Conservation (phyloP, 2,888 invertebrate genomes). For the Plagodis pulveraria region DNA sequence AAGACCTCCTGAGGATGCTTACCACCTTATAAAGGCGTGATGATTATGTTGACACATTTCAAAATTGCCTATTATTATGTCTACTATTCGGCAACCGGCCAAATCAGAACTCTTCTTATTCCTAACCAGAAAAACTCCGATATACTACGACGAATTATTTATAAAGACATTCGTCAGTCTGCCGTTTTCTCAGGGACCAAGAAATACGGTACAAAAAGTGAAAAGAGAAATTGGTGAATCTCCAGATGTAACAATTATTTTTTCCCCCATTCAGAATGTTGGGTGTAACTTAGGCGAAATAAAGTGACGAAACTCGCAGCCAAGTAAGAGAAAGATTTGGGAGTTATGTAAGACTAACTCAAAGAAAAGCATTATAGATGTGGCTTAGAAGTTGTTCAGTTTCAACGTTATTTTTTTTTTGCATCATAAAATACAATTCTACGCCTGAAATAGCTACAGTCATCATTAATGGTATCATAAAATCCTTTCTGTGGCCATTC, state of each 20-base stretch:
- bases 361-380: slow-evolving; percentile 11
- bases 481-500: too few relatives aligned
- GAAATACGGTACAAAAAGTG: slow-evolving; percentile 38
- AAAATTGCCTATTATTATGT: too few relatives aligned
- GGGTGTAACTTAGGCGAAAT: slow-evolving; percentile 33
- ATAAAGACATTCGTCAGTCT: slow-evolving; percentile 53
- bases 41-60: too few relatives aligned
- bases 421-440: too few relatives aligned
- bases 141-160: slow-evolving; percentile 54
- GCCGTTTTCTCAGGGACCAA: slow-evolving; percentile 43
- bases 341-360: slow-evolving; percentile 12
- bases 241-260: slow-evolving; percentile 52
- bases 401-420: neutral
- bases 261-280: slow-evolving; percentile 40
- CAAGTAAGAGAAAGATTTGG: slow-evolving; percentile 22
- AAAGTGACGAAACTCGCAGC: slow-evolving; percentile 28
- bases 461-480: too few relatives aligned
- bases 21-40: too few relatives aligned
- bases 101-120: slow-evolving; percentile 3
- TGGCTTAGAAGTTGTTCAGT: slow-evolving; percentile 11
- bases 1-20: too few relatives aligned
- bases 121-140: slow-evolving; percentile 34
- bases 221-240: slow-evolving; percentile 49
- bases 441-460: too few relatives aligned
- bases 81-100: neutral